Percentiles rank a stretch among this genome's conserved stretches.
phyloP scores from a whole-genome alignment of 1,140 invertebrate genomes.

The Pseudomyrmex sp. region DNA sequence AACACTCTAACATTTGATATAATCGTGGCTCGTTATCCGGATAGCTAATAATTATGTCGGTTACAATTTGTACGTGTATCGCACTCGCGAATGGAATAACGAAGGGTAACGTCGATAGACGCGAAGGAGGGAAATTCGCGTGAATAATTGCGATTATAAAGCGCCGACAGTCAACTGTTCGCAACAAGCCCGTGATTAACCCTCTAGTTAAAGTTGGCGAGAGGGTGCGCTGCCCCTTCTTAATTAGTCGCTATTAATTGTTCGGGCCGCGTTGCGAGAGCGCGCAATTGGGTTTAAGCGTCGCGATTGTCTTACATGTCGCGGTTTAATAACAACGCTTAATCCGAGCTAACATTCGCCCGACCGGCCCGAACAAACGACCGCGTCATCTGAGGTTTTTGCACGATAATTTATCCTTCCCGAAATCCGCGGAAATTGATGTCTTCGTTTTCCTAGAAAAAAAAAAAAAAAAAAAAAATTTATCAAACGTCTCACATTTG shows the following conservation, averaged over 20 bases:
- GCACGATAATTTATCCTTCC: conserved; percentile 21
- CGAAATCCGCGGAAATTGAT: conserved; percentile 9
- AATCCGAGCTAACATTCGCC: conserved; percentile 50
- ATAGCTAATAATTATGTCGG: too few relatives aligned
- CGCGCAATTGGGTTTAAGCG: conserved; percentile 66
- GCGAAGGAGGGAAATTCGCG: conserved; percentile 17
- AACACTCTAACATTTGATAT: too few relatives aligned
- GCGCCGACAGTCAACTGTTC: conserved; percentile 52
- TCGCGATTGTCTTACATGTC: conserved; percentile 65
- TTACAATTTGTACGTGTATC: neutral
- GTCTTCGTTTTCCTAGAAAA: neutral
- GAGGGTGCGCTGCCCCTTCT: conserved; percentile 55
- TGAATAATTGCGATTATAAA: conserved; percentile 67
- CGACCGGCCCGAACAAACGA: neutral
- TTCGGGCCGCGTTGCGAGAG: conserved; percentile 36
- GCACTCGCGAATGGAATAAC: neutral
- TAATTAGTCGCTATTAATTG: conserved; percentile 72
- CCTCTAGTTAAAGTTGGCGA: conserved; percentile 21
- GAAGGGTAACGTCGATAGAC: neutral
- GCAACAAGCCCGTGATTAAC: conserved; percentile 65
- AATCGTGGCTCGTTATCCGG: too few relatives aligned
- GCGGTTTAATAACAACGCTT: conserved; percentile 65
- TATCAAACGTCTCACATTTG: neutral
- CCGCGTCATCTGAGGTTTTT: neutral
- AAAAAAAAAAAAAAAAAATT: conserved; percentile 4